Base-by-base conservation (phyloP, 2,797 vertebrate genomes). In the Hydrolagus colliei region DNA sequence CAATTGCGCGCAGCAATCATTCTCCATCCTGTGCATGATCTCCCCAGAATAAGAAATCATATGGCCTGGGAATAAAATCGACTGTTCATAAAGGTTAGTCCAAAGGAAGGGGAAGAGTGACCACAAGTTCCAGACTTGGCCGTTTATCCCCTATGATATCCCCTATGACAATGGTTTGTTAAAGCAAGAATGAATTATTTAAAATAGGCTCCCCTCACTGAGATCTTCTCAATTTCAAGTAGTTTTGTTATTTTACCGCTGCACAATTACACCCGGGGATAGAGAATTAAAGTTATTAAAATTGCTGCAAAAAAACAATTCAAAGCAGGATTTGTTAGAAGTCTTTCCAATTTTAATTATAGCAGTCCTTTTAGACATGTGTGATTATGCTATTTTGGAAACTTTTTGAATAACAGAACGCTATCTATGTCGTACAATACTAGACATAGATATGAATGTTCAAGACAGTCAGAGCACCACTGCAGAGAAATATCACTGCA, bases 391-490 rank as follows among this genome's bases (percentile, higher is more conserved):
- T 32, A 41, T 32, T 84, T 71, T 67, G 41, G 65, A 68, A 65
- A 14, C 3, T 13, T 11, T 5, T n/a, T 0, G 65, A 35, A 22
- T 11, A 80, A 80, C 20, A n/a, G 22, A 11, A 65, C 12, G 65
- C 22, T 32, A 20, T 11, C 35, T 22, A 27, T 32, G 59, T 27
- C 61, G 22, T 6, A 18, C 68, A 32, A 41, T 41, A 27, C 65
- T 52, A 11, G 75, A 20, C 61, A 35, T 18, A 35, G 16, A 11
- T 71, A 68, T 71, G 20, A 71, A 11, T 12, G 4, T 68, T 68
- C 27, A 77, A 52, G 6, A 67, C 74, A 77, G 32, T 71, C 79
- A 82, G 7, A 84, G 71, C 79, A 84, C 13, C 65, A 84, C 11
- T 27, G 27, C 27, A 27, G 27, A 27, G 27, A 27, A 27, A 27